A percentile compares a stretch with the other conserved stretches of the same genome.
Conservation (phyloP, 1,140 invertebrate genomes). For the Plutomurus gul region DNA sequence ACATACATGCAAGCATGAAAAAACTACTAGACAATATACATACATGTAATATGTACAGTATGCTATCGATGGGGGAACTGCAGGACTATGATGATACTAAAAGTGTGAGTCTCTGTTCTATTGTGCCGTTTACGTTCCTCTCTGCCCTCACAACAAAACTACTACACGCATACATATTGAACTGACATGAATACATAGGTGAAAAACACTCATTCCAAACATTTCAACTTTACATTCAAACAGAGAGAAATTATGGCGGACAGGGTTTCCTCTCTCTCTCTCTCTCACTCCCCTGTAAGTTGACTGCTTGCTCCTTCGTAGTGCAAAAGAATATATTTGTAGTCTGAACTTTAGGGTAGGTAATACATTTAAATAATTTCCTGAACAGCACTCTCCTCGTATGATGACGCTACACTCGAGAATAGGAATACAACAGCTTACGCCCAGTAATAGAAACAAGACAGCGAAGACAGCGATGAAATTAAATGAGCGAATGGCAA, state of each 20-base stretch:
- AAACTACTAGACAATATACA: not conserved
- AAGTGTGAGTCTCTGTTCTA: not conserved
- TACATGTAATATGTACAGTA: not conserved
- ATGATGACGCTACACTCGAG: no score
- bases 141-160: no score
- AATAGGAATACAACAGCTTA: no score
- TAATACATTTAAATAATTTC: conserved; percentile 27
- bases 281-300: not conserved
- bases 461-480: no score
- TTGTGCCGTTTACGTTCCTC: not conserved
- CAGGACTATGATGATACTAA: not conserved
- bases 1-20: not conserved
- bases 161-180: not conserved
- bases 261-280: not conserved
- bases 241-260: conserved; percentile 6
- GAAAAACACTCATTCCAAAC: conserved; percentile 11
- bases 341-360: no score
- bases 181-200: not conserved
- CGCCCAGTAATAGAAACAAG: no score
- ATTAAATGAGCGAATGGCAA: no score
- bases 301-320: not conserved
- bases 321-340: no score
- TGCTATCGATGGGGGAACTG: no score
- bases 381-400: no score
- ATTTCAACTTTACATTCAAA: conserved; percentile 23